phyloP scores from a whole-genome alignment of 2,888 invertebrate species.

The Antheraea assamensis region DNA sequence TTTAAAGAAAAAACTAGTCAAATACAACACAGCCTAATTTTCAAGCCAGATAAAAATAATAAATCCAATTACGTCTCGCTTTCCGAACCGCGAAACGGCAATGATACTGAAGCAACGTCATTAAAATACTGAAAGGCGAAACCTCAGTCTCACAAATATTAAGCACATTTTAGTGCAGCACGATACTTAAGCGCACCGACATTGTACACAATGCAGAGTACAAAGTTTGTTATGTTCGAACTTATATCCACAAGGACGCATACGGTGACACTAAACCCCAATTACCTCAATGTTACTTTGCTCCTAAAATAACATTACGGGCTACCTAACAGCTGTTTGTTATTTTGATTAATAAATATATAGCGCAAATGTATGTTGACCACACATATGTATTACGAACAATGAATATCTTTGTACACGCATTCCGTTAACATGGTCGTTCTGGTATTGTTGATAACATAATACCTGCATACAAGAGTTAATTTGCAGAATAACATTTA shows the following conservation, averaged over 20 bases:
- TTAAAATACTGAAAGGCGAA: conserved; percentile 22
- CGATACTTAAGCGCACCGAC: conserved; percentile 41
- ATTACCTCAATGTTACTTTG: conserved; percentile 63
- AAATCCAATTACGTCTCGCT: background rate
- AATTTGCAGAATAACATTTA: background rate
- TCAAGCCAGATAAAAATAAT: background rate
- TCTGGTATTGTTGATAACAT: background rate
- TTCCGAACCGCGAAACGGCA: background rate
- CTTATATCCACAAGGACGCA: conserved; percentile 63
- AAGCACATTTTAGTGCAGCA: conserved; percentile 40
- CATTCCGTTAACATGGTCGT: background rate
- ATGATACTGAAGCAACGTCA: conserved; percentile 24
- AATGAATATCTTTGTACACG: conserved; percentile 11
- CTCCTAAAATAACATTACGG: conserved; percentile 56
- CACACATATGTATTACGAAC: conserved; percentile 22
- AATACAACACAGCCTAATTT: background rate
- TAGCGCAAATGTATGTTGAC: conserved; percentile 32
- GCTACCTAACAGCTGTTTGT: conserved; percentile 53
- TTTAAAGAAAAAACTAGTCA: too few species aligned
- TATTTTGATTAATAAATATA: conserved; percentile 45
- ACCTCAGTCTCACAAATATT: conserved; percentile 27
- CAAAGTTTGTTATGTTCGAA: conserved; percentile 68
- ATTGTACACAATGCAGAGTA: conserved; percentile 54
- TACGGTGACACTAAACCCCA: conserved; percentile 65
- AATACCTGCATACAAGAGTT: background rate